Evolutionary conservation across 2,113 vertebrate genomes (phyloP).

Genomic region (Crotalus viridis): DNA sequence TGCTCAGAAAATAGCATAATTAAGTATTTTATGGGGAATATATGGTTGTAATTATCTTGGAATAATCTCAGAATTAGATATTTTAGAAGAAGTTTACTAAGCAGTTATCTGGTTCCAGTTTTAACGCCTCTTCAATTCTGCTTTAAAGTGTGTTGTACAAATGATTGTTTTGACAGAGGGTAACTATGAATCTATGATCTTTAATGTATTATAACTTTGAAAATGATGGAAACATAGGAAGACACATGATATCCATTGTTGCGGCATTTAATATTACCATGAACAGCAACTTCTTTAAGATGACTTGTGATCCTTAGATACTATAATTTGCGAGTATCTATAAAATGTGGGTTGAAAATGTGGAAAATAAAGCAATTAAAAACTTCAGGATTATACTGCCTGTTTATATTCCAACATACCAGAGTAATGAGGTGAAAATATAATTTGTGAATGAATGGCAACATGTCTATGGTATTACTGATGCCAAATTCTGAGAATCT

Average conservation of each 20-base stretch:
- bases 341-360: conserved; percentile 24
- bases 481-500: conserved; percentile 49
- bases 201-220: neutral
- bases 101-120: conserved; percentile 3
- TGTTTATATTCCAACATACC: conserved; percentile 28
- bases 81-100: neutral
- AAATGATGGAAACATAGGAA: neutral
- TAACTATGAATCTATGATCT: neutral
- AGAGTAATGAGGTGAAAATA: conserved; percentile 43
- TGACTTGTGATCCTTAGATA: conserved; percentile 9
- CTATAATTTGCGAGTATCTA: neutral
- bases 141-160: neutral
- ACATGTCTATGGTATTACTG: conserved; percentile 31
- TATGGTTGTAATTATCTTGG: conserved; percentile 3
- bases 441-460: conserved; percentile 47
- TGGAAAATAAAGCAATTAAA: conserved; percentile 46
- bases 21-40: conserved; percentile 5
- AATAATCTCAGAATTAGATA: neutral
- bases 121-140: neutral
- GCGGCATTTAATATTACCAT: neutral
- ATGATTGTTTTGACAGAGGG: neutral
- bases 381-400: conserved; percentile 38
- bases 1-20: neutral
- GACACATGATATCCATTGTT: neutral
- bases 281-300: conserved; percentile 1